These are phyloP conservation scores for Enteromius argenteus DNA, from an alignment of 2,797 vertebrate genomes.

Conservation along the genomic window DNA sequence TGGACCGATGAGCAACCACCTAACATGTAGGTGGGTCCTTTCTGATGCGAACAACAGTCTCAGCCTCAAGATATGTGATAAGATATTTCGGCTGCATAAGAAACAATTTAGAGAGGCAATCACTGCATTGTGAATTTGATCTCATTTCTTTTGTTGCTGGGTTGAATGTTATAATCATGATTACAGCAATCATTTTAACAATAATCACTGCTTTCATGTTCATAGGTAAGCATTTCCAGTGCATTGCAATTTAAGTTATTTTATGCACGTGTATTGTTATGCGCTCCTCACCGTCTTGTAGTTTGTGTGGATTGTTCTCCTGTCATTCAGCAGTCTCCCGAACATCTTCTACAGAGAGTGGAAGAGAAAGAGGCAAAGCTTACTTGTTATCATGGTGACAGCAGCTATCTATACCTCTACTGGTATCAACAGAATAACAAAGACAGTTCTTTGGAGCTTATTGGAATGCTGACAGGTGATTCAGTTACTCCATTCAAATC, in stretches of 20 bases:
- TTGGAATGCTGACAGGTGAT: constrained; percentile 42
- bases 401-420: constrained; percentile 61
- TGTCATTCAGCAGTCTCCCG: constrained; percentile 41
- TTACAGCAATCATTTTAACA: not conserved
- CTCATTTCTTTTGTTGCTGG: not conserved
- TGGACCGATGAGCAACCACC: not conserved
- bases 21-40: not conserved
- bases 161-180: constrained; percentile 19
- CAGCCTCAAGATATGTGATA: not conserved
- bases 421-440: constrained; percentile 65
- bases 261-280: not conserved
- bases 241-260: not conserved
- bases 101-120: not conserved
- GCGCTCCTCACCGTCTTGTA: not conserved
- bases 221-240: constrained; percentile 23
- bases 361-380: constrained; percentile 43
- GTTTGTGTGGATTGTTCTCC: constrained; percentile 29
- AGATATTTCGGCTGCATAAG: not conserved
- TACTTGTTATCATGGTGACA: constrained; percentile 64
- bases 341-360: constrained; percentile 3
- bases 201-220: not conserved
- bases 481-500: not conserved
- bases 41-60: not conserved
- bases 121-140: too few relatives aligned
- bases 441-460: constrained; percentile 48